phyloP scores from a whole-genome alignment of 1,140 invertebrate genomes.

The Calephelis nemesis region DNA sequence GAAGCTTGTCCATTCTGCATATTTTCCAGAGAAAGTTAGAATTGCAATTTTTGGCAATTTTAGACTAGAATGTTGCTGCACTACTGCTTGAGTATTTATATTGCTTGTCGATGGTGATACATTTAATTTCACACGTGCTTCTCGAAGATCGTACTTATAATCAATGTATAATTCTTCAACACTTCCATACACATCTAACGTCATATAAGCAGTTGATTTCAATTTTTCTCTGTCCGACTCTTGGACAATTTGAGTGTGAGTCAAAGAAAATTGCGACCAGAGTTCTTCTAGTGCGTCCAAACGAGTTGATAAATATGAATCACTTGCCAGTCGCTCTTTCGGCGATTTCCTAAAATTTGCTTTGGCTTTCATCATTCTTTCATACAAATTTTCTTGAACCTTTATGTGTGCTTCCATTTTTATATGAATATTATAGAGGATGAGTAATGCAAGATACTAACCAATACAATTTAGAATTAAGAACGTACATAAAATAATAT shows the following conservation, averaged over 20 bases:
- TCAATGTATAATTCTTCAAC: background rate
- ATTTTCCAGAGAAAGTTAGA: constrained; percentile 25
- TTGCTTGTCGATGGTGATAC: background rate
- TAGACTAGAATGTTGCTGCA: background rate
- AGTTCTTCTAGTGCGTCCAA: background rate
- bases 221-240: background rate
- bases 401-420: no score
- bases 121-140: background rate
- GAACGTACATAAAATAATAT: no score
- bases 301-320: background rate
- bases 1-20: constrained; percentile 34
- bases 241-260: background rate
- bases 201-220: background rate
- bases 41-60: constrained; percentile 2
- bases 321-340: background rate
- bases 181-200: background rate
- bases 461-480: no score
- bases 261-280: background rate
- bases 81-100: background rate
- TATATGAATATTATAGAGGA: no score
- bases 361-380: background rate
- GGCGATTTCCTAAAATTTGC: background rate
- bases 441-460: no score
- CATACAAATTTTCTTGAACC: background rate
- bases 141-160: background rate